Base-by-base conservation (phyloP, 2,797 vertebrate genomes). In the Cephalopachus bancanus region DNA sequence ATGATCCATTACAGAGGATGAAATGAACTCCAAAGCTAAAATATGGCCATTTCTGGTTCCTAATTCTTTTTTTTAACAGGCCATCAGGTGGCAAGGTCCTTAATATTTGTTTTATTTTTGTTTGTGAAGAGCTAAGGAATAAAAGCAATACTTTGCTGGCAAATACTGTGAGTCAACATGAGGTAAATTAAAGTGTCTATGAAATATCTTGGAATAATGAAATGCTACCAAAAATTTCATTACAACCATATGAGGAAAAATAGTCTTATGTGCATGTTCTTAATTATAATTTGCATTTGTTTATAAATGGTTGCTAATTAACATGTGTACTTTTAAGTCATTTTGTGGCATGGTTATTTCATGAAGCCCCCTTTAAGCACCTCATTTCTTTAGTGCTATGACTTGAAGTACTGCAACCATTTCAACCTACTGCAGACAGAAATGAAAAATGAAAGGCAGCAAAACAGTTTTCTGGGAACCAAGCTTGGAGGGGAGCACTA, bases 161-260 rank as follows among this genome's bases (percentile, higher is more conserved):
- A 17, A 83, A 19, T 93, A 95, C 91, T 92, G 15, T 92, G 37
- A 62, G 26, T 71, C 53, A 85, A 57, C 62, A 53, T 81, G 64
- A 64, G n/a, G 65, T 89, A 60, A 95, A 91, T 84, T 83, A 81
- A 81, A 94, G 75, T 84, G n/a, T 33, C 75, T 92, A 15, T 72
- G 44, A 92, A 93, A 80, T 94, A 92, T 67, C 76, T 76, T 92
- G n/a, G 51, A 90, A 83, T 83, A 89, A 60, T 74, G 83, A 97
- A 96, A 75, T 78, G 12, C 51, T 90, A 81, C 51, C 51, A 92
- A 92, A 75, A 94, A 90, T 94, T 94, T 76, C 57, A 60, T 33
- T 87, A 5, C 95, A 93, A 57, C 19, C 37, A 10, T 85, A 30
- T 83, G 60, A 93, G 69, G 62, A n/a, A 85, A 89, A 83, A 44